These are phyloP conservation scores for Lycodopsis pacificus DNA, from an alignment of 2,797 vertebrate genomes.

Conservation along the genomic window DNA sequence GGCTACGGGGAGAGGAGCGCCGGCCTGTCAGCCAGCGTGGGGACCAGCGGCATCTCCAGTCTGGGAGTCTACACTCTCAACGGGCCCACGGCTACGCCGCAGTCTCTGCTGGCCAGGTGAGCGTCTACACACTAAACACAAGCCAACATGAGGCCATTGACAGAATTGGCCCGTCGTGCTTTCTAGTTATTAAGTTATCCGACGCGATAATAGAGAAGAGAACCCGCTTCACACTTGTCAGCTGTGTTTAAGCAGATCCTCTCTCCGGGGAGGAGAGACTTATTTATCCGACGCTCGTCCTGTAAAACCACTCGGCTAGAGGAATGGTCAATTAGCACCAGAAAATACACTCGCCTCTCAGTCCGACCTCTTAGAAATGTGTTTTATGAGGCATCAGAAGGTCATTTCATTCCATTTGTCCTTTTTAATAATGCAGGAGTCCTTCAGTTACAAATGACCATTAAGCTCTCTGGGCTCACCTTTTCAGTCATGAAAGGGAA, in stretches of 20 bases:
- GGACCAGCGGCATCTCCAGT: constrained; percentile 96
- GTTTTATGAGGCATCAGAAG: constrained; percentile 50
- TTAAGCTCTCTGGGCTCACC: constrained; percentile 21
- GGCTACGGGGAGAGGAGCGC: constrained; percentile 88
- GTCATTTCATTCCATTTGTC: constrained; percentile 58
- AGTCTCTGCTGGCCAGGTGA: constrained; percentile 92
- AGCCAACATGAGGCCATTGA: neutral
- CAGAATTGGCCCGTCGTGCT: neutral
- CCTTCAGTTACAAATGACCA: constrained; percentile 29
- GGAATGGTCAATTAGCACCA: constrained; percentile 36
- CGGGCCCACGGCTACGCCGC: constrained; percentile 90
- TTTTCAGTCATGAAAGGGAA: constrained; percentile 11
- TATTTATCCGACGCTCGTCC: constrained; percentile 23
- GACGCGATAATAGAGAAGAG: neutral
- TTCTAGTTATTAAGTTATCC: neutral
- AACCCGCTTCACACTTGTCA: neutral
- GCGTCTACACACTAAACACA: neutral
- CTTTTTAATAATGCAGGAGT: constrained; percentile 66
- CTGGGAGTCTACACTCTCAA: constrained; percentile 90
- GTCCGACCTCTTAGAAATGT: constrained; percentile 22
- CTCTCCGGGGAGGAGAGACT: neutral
- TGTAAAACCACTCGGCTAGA: constrained; percentile 27
- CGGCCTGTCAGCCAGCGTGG: constrained; percentile 86
- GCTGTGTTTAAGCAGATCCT: neutral
- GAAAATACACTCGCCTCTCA: constrained; percentile 21